A percentile compares a stretch with the other conserved stretches of the same genome.
Evolutionary conservation across 2,113 vertebrate genomes (phyloP).

Genomic region (Chionomys nivalis): DNA sequence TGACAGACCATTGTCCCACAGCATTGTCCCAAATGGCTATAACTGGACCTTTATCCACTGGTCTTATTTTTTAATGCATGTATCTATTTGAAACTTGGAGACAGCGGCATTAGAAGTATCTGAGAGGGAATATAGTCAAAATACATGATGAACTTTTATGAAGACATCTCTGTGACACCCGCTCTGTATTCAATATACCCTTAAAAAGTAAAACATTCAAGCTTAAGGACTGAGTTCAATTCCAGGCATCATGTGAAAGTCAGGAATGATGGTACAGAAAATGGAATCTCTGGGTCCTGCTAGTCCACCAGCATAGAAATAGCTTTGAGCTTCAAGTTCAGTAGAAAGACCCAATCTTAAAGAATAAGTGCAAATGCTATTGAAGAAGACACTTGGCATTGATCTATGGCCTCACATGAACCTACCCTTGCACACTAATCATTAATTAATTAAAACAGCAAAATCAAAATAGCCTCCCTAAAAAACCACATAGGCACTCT

Average conservation of each 20-base stretch:
- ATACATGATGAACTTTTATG: too few species aligned
- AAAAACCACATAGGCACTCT: constrained; percentile 77
- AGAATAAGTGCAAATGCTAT: too few species aligned
- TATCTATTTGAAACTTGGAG: not conserved
- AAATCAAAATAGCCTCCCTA: not conserved
- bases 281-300: not conserved
- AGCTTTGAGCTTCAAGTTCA: too few species aligned
- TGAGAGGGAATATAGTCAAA: not conserved
- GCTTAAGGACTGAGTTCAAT: not conserved
- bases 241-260: not conserved
- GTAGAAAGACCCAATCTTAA: not conserved
- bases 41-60: not conserved
- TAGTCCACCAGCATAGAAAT: too few species aligned
- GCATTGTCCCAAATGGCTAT: not conserved
- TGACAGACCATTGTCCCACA: too few species aligned
- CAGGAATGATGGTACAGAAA: not conserved
- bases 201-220: not conserved
- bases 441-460: not conserved
- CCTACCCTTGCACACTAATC: not conserved
- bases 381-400: not conserved
- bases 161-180: not conserved
- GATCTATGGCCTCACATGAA: not conserved
- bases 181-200: not conserved
- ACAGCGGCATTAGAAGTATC: not conserved
- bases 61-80: not conserved